These are phyloP conservation scores for Austrofundulus limnaeus DNA, from an alignment of 2,113 vertebrate species.

Conservation along the genomic window DNA sequence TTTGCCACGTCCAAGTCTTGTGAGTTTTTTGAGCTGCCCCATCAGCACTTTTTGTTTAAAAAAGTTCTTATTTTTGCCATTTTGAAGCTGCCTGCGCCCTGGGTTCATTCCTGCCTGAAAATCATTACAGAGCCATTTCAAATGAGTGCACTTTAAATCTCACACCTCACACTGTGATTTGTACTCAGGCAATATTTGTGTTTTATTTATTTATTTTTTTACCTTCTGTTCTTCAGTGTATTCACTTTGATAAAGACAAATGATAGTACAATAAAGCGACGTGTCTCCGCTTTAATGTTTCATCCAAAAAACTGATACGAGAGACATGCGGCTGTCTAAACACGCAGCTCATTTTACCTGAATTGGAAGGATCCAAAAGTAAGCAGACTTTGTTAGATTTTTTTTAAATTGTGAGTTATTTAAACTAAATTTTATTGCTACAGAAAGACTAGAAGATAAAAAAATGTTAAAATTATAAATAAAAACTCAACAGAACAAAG, in stretches of 20 bases:
- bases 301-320: background rate
- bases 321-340: background rate
- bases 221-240: background rate
- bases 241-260: slow-evolving; percentile 8
- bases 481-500: background rate
- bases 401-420: background rate
- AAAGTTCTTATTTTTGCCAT: too few species aligned
- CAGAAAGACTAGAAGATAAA: background rate
- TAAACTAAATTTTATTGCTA: background rate
- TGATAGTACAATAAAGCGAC: slow-evolving; percentile 8
- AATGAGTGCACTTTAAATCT: background rate
- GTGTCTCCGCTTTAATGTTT: slow-evolving; percentile 7
- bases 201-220: too few species aligned
- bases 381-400: background rate
- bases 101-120: too few species aligned
- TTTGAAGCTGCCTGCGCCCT: too few species aligned
- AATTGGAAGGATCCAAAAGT: background rate
- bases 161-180: background rate
- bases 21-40: too few species aligned
- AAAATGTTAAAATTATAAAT: too few species aligned
- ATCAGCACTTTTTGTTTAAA: too few species aligned
- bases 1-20: too few species aligned
- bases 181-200: background rate
- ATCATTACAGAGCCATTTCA: too few species aligned
- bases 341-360: background rate